Base-by-base conservation (phyloP, 2,888 invertebrate species). In the Dromius quadrimaculatus region DNA sequence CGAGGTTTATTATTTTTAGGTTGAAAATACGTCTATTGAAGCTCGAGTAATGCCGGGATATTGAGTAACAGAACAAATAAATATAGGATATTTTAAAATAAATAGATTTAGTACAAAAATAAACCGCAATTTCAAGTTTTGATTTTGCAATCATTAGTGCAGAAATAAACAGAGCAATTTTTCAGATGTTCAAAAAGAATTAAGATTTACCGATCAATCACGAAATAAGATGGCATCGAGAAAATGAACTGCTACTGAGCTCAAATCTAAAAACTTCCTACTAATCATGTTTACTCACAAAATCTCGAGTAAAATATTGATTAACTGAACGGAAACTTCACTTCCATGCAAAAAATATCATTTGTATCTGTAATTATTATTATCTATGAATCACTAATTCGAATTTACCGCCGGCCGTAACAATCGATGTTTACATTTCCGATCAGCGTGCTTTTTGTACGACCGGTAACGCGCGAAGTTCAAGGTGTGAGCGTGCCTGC, bases 401-500 rank as follows among this genome's bases (percentile, higher is more conserved):
- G 28, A 54, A 23, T 15, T 5, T 6, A 23, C 50, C 28, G 50
- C 50, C 28, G n/a, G 11, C 23, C 11, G 6, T n/a, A n/a, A 3
- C 36, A 15, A 6, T 5, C 23, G 2, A 11, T 57, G 36, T 59
- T 59, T 59, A 59, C 59, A n/a, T 32, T n/a, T 36, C 19, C 20
- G 2, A 20, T 17, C 8, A 59, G 34, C 17, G 57, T 13, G 34
- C 57, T 11, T 23, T 57, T 59, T 36, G 59, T 59, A 28, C 28
- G 13, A 54, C 23, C 41, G 41, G 20, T 22, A 63, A n/a, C 38
- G 66, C 66, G 54, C 66, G 66, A 66, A 66, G 66, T 66, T 66
- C 66, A 66, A 66, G 66, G 66, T 66, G 28, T 23, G 17, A 66
- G 66, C 66, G 66, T 66, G 66, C 59, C 36, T 32, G 34, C 54